Percentiles rank a stretch among this genome's conserved stretches.
These are phyloP conservation scores for Enteromius radiatus DNA, from an alignment of 2,797 vertebrate genomes.

Conservation along the genomic window DNA sequence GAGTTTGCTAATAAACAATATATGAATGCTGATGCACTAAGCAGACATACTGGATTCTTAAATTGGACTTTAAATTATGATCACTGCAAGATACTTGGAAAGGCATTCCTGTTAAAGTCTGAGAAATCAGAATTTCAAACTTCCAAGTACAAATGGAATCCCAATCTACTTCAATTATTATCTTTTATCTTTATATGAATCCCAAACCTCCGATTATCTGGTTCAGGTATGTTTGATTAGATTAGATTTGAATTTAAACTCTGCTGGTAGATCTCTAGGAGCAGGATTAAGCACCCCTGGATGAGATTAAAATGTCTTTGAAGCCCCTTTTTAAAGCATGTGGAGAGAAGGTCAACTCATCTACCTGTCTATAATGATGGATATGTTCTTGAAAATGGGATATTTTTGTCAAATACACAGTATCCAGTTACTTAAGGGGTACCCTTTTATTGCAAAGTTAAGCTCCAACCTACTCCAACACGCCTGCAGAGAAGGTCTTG, in stretches of 20 bases:
- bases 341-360: not conserved
- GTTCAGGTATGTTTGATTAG: not conserved
- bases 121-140: too few species aligned
- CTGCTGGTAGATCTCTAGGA: not conserved
- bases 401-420: not conserved
- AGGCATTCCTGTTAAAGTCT: too few species aligned
- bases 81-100: too few species aligned
- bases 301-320: not conserved
- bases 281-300: not conserved
- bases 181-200: not conserved
- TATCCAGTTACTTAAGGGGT: not conserved
- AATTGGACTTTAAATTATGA: too few species aligned
- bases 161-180: not conserved
- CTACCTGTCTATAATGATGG: not conserved
- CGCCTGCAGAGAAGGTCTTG: not conserved
- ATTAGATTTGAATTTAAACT: not conserved
- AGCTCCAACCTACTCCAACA: not conserved
- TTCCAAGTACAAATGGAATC: too few species aligned
- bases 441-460: not conserved
- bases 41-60: too few species aligned
- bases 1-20: too few species aligned
- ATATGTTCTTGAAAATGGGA: not conserved
- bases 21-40: too few species aligned
- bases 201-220: not conserved
- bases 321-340: not conserved